Evolutionary conservation across 2,113 vertebrate species (phyloP).

Genomic region (Aythya baeri): DNA sequence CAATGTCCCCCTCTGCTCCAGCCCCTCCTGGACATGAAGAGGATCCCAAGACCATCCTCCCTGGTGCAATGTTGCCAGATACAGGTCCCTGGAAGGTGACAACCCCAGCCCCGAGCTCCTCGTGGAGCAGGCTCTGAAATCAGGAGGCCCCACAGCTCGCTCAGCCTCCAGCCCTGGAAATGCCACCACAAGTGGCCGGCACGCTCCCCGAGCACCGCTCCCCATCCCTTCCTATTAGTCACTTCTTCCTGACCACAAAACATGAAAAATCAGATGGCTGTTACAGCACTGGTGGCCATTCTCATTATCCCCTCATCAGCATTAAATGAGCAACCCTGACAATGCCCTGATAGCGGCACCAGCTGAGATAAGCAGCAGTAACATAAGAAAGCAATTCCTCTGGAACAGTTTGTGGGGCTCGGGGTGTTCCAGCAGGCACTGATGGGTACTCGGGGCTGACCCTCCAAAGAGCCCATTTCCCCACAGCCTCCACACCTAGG

Average conservation of each 20-base stretch:
- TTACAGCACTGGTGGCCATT: not conserved
- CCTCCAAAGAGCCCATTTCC: not conserved
- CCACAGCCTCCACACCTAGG: fast-evolving
- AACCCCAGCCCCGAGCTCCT: not conserved
- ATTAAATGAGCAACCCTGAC: not conserved
- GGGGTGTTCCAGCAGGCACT: fast-evolving
- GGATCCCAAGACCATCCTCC: not conserved
- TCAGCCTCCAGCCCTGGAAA: not conserved
- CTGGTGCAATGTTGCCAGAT: fast-evolving
- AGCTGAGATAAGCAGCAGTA: conserved; percentile 21
- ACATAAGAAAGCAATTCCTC: not conserved
- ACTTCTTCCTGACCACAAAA: conserved; percentile 31
- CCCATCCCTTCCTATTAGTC: conserved; percentile 57
- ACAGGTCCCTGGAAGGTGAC: not conserved
- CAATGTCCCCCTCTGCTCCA: fast-evolving
- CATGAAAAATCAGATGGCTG: not conserved
- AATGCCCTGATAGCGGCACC: not conserved
- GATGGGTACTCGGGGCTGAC: not conserved
- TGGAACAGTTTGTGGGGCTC: fast-evolving
- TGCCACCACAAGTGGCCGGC: not conserved
- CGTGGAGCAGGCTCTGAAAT: fast-evolving
- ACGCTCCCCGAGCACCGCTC: not conserved
- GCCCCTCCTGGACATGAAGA: not conserved
- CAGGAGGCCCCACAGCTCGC: fast-evolving
- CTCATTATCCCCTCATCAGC: conserved; percentile 22